A percentile compares a stretch with the other conserved stretches of the same genome.
These are phyloP conservation scores for Suncus etruscus DNA, from an alignment of 2,113 vertebrate genomes.

Conservation along the genomic window DNA sequence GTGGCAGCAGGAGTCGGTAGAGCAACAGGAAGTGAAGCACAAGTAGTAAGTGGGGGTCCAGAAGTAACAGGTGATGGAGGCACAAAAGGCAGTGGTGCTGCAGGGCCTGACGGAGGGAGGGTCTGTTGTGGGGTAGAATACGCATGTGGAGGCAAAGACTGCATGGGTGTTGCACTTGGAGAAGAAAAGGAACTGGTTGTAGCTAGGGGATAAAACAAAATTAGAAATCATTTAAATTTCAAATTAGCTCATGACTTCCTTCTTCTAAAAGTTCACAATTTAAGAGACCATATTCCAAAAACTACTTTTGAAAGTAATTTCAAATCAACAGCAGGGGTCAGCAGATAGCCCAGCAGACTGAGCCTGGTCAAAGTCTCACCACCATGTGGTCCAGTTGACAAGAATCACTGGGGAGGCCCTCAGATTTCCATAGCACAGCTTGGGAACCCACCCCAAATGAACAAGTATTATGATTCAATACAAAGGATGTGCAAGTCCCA, in stretches of 20 bases:
- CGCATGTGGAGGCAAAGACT: slow-evolving; percentile 74
- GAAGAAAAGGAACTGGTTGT: slow-evolving; percentile 82
- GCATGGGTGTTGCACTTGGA: slow-evolving; percentile 72
- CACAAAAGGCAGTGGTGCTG: slow-evolving; percentile 82
- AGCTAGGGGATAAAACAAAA: slow-evolving; percentile 73
- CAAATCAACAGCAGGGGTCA: background rate
- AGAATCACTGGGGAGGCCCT: too few species aligned
- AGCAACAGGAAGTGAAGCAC: slow-evolving; percentile 36
- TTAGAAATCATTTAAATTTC: slow-evolving; percentile 22
- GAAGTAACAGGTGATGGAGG: slow-evolving; percentile 67
- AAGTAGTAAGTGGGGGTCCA: slow-evolving; percentile 49
- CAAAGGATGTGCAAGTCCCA: background rate
- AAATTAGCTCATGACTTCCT: background rate
- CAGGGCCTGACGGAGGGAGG: slow-evolving; percentile 78
- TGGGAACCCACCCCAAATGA: too few species aligned
- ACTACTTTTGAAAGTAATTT: slow-evolving; percentile 19
- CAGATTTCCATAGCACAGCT: too few species aligned
- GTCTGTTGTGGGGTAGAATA: slow-evolving; percentile 83
- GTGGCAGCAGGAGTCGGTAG: slow-evolving; percentile 67
- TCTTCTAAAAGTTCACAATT: background rate
- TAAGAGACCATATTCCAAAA: slow-evolving; percentile 28
- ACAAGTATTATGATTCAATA: background rate
- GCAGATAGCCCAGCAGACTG: background rate
- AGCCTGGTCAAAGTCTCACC: too few species aligned
- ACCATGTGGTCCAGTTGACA: too few species aligned